phyloP scores from a whole-genome alignment of 2,113 vertebrate species.

The Embiotoca jacksoni region DNA sequence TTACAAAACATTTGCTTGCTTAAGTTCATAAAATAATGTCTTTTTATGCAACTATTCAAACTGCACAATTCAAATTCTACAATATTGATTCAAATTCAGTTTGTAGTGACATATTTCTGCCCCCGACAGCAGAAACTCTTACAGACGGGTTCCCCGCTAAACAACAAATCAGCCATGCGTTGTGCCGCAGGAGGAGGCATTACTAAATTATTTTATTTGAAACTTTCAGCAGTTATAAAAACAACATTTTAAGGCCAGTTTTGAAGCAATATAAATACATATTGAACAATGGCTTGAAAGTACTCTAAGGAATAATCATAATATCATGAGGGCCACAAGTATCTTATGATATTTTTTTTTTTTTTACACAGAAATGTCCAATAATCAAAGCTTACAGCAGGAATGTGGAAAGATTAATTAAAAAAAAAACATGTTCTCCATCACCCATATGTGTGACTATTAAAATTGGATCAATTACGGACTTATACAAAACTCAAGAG shows the following conservation, averaged over 20 bases:
- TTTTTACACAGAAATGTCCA: conserved; percentile 14
- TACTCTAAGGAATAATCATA: conserved; percentile 41
- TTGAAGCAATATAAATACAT: conserved; percentile 74
- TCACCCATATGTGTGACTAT: conserved; percentile 1
- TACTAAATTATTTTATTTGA: conserved; percentile 61
- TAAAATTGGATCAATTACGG: conserved; percentile 36
- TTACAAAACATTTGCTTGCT: too few relatives aligned
- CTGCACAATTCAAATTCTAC: too few relatives aligned
- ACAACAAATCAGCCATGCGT: neutral
- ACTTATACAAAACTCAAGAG: conserved; percentile 23
- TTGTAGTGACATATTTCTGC: neutral
- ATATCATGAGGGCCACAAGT: conserved; percentile 17
- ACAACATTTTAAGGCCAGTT: conserved; percentile 54
- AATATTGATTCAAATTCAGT: too few relatives aligned
- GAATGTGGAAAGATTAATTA: conserved; percentile 11
- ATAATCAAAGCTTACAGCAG: conserved; percentile 4
- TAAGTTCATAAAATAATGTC: too few relatives aligned
- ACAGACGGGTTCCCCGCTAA: conserved; percentile 12
- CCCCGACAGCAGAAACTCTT: neutral
- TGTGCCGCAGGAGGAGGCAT: neutral
- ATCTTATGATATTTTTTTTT: neutral
- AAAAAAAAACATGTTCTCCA: conserved; percentile 1
- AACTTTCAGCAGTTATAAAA: conserved; percentile 57
- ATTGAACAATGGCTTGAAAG: conserved; percentile 45
- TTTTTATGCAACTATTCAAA: too few relatives aligned